These are phyloP conservation scores for Mormyrus lacerda DNA, from an alignment of 2,113 vertebrate genomes.

Conservation along the genomic window DNA sequence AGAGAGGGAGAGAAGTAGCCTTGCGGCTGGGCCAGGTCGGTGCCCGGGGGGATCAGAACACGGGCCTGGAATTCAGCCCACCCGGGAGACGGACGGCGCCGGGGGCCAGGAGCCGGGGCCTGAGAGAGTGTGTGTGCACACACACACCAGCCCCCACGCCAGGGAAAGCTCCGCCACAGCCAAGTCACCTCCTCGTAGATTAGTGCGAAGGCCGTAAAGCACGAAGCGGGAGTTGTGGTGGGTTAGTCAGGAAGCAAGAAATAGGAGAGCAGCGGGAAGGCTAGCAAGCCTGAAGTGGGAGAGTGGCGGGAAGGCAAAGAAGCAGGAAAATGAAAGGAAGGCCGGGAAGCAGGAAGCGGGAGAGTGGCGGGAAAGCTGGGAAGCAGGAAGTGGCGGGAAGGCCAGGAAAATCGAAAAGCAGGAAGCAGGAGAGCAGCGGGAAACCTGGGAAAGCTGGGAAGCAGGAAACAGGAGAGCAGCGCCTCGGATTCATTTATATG, in stretches of 20 bases:
- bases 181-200: background rate
- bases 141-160: conserved; percentile 8
- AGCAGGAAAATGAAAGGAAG: background rate
- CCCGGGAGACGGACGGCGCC: background rate
- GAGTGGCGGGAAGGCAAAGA: too few species aligned
- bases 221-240: background rate
- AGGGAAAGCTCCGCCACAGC: background rate
- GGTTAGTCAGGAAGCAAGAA: background rate
- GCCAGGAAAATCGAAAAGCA: too few species aligned
- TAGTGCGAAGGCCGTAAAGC: background rate
- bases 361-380: too few species aligned
- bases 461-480: background rate
- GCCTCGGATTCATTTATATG: background rate
- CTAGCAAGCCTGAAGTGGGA: too few species aligned
- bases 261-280: too few species aligned
- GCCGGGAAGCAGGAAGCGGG: background rate
- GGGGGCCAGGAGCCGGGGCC: background rate
- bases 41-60: background rate
- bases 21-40: conserved; percentile 17
- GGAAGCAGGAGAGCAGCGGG: too few species aligned
- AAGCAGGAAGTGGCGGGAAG: too few species aligned
- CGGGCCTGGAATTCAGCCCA: background rate
- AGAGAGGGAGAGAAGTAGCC: conserved; percentile 17
- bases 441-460: background rate
- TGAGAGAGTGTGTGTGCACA: background rate